These are phyloP conservation scores for Silurus lanzhouensis DNA, from an alignment of 2,797 vertebrate species.

Conservation along the genomic window DNA sequence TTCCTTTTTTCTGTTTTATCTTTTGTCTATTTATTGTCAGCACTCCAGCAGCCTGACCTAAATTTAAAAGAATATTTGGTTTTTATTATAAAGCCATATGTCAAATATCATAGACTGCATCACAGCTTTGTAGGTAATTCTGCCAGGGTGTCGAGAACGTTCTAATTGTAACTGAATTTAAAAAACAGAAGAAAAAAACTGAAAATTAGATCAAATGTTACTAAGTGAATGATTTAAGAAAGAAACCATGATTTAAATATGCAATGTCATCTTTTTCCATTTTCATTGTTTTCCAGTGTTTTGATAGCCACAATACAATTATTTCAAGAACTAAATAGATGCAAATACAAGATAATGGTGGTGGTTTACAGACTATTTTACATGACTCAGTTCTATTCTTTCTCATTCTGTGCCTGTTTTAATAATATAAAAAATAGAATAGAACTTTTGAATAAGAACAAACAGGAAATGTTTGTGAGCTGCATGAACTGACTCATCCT, in stretches of 20 bases:
- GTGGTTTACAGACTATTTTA: not conserved
- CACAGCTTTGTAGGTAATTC: not conserved
- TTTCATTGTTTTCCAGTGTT: no score
- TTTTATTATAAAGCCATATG: not conserved
- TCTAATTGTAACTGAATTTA: not conserved
- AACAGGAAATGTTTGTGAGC: not conserved
- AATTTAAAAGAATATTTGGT: not conserved
- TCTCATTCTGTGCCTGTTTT: not conserved
- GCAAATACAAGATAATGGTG: not conserved
- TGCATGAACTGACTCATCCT: conserved; percentile 2
- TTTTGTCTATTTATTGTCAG: not conserved
- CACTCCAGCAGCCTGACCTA: not conserved
- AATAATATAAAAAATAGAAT: not conserved
- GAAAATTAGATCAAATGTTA: not conserved
- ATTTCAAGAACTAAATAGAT: not conserved
- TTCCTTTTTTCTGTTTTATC: no score
- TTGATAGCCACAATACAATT: not conserved
- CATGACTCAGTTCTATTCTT: not conserved
- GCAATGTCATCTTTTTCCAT: no score
- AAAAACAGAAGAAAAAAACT: no score
- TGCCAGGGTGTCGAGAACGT: not conserved
- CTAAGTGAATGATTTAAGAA: not conserved
- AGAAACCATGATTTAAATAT: not conserved
- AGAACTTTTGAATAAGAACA: conserved; percentile 3
- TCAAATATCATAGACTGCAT: no score